phyloP scores from a whole-genome alignment of 2,888 invertebrate species.

The Drosophila infuscata region DNA sequence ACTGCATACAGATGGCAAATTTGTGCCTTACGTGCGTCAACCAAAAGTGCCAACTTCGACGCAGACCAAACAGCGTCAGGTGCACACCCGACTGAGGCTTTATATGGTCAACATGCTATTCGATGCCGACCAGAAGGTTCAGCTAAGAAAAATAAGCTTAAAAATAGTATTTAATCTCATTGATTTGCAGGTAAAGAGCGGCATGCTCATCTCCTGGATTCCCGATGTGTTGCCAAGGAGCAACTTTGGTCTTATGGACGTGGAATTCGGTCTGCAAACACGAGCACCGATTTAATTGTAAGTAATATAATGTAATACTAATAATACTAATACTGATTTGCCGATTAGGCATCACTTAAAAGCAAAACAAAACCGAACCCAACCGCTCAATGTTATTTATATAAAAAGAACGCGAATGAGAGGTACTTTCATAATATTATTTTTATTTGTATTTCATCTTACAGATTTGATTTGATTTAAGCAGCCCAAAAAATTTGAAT shows the following conservation, averaged over 20 bases:
- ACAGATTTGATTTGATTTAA: background rate
- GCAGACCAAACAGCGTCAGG: constrained; percentile 63
- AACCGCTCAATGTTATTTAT: background rate
- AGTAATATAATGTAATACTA: background rate
- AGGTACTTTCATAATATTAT: background rate
- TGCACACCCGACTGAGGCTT: constrained; percentile 72
- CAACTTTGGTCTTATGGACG: constrained; percentile 89
- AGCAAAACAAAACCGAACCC: background rate
- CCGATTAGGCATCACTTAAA: background rate
- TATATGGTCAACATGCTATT: constrained; percentile 79
- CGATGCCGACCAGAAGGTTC: constrained; percentile 48
- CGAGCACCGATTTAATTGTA: constrained; percentile 58
- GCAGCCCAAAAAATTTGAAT: background rate
- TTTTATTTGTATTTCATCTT: background rate
- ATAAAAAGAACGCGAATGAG: background rate
- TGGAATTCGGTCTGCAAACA: constrained; percentile 90
- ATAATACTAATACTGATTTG: background rate
- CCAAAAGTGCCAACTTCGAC: background rate
- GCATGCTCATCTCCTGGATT: constrained; percentile 91
- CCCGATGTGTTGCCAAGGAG: constrained; percentile 89
- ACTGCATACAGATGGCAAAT: constrained; percentile 59
- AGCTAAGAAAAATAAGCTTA: background rate
- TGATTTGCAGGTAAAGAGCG: constrained; percentile 86
- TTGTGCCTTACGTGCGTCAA: constrained; percentile 67
- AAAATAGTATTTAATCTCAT: background rate